Evolutionary conservation across 2,113 vertebrate species (phyloP), one percentile per base, ranked within the genome.

Genomic region (Colistium nudipinnis): DNA sequence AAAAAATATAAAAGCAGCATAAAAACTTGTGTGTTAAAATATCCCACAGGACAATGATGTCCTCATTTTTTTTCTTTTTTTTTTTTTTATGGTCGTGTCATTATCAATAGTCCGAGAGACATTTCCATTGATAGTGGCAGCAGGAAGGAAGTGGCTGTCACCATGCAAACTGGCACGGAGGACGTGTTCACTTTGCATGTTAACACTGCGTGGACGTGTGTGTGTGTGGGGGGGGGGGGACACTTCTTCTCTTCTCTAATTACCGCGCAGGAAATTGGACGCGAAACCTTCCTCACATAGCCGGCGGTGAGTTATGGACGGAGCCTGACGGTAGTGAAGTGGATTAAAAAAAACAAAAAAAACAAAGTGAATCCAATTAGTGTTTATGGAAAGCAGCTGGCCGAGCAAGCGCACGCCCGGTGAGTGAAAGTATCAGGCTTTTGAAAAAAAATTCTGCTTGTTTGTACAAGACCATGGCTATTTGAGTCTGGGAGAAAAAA

Each of bases 331-430:
- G 75, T 82, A 86, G 78, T 75, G 83, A 79, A 73, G 72, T 60
- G 13, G 84, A 86, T 84, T 86, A 81, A 87, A 86, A 82, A 84
- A n/a, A n/a, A n/a, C n/a, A n/a, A n/a, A n/a, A n/a, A n/a, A n/a
- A n/a, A n/a, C n/a, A n/a, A 83, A 90, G 82, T 85, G 86, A 87
- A 81, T 87, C 68, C 72, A 84, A 70, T 90, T 74, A 82, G 67
- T 71, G 53, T 80, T 88, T 69, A 88, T 89, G 70, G 78, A 77
- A 87, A 87, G 78, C 87, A 91, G 89, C 85, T 88, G 86, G 25
- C 49, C 1, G 24, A 52, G 55, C 36, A 48, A n/a, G 52, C 76
- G 59, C 47, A 53, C 70, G 70, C 22, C n/a, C 52, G 81, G 72
- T 84, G 60, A 84, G 81, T 85, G 70, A 62, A 78, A 76, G 70